Evolutionary conservation across 2,888 invertebrate species (phyloP).

Genomic region (Aelia acuminata): DNA sequence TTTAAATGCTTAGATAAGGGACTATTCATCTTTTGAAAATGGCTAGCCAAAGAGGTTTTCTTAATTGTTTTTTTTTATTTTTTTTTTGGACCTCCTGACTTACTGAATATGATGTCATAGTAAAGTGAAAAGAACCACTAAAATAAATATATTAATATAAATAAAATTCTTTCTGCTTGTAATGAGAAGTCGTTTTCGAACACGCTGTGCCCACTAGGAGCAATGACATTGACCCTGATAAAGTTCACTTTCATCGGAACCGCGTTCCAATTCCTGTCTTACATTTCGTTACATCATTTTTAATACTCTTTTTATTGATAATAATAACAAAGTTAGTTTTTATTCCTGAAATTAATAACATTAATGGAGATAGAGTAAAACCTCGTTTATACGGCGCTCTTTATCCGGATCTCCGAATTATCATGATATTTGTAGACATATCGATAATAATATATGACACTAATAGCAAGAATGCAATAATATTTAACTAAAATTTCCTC

Average conservation of each 20-base stretch:
- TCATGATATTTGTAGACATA: too few species aligned
- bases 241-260: background rate
- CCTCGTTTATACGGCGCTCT: too few species aligned
- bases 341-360: too few species aligned
- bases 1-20: background rate
- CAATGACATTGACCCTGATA: background rate
- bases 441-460: too few species aligned
- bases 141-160: background rate
- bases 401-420: too few species aligned
- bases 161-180: background rate
- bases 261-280: background rate
- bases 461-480: too few species aligned
- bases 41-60: too few species aligned
- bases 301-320: background rate
- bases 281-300: background rate
- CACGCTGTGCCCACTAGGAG: background rate
- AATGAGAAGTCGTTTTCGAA: background rate
- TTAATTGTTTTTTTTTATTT: background rate
- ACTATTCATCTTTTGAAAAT: background rate
- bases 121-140: too few species aligned
- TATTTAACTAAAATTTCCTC: too few species aligned
- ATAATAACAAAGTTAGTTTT: too few species aligned
- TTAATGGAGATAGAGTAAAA: too few species aligned
- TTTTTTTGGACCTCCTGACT: background rate
- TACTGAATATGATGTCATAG: background rate